Base-by-base conservation (phyloP, 2,113 vertebrate species). In the Sapajus apella region DNA sequence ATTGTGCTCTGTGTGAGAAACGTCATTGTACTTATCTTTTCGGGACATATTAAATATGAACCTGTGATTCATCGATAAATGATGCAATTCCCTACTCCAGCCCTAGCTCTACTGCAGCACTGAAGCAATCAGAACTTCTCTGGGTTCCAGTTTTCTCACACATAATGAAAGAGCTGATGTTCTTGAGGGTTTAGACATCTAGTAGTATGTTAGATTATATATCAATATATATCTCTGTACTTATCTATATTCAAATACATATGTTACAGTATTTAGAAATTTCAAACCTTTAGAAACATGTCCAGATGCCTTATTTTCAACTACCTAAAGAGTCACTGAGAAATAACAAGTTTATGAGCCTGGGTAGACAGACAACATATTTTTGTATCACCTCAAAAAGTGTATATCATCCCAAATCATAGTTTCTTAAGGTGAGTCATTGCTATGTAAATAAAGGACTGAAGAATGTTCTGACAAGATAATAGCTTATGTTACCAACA, bases 381-480 rank as follows among this genome's bases (percentile, higher is more conserved):
- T 89, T 17, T 45, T 83, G 84, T 73, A 25, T 58, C 21, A 52
- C 20, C 52, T 81, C 30, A 80, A 87, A 79, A 92, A 55, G 9
- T 52, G 0, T 73, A 11, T 58, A 27, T 45, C 84, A 55, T 1
- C 8, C 32, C 80, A 55, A 96, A 56, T 75, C 50, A 73, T 8
- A 47, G 4, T 86, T 96, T 87, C n/a, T 75, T 93, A 14, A 92
- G 76, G 9, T 87, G 20, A 64, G 47, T 68, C 61, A 76, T 25
- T 97, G 45, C 47, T 87, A 43, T 52, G 16, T 21, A 61, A 94
- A 61, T 55, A 92, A 93, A 0, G 0, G 17, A 84, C 43, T 97
- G 25, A 73, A 95, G 66, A 8, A 61, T 95, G 18, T 92, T 45
- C 20, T 47, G 84, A 75, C 55, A 97, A 55, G 90, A 47, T 91